These are phyloP conservation scores for Orestias chungarensis DNA, from an alignment of 2,797 vertebrate genomes.

Conservation along the genomic window DNA sequence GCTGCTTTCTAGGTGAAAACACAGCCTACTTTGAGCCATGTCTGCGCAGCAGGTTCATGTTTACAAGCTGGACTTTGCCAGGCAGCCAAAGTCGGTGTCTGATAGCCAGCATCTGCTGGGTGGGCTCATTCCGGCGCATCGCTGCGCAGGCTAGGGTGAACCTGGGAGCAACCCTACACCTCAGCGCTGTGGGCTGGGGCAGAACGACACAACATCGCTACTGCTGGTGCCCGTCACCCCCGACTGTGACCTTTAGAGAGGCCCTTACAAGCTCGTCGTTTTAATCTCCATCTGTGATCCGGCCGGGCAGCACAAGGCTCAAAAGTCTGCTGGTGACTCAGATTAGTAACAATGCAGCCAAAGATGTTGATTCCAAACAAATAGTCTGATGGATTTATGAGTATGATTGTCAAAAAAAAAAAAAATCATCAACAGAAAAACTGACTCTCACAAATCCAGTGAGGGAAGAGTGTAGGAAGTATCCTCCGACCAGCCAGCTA, in stretches of 20 bases:
- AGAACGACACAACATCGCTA: slow-evolving; percentile 41
- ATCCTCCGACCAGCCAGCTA: too few relatives aligned
- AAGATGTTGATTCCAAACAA: slow-evolving; percentile 29
- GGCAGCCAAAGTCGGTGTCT: slow-evolving; percentile 49
- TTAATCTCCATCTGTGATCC: slow-evolving; percentile 57
- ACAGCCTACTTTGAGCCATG: slow-evolving; percentile 7
- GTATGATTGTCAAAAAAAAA: slow-evolving; percentile 10
- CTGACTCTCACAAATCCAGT: not conserved
- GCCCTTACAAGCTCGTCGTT: slow-evolving; percentile 40
- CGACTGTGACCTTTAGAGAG: slow-evolving; percentile 26
- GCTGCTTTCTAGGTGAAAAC: slow-evolving; percentile 38
- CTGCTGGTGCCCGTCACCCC: slow-evolving; percentile 32
- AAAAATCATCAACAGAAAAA: slow-evolving; percentile 10
- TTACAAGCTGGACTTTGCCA: slow-evolving; percentile 14
- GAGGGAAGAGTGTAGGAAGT: not conserved
- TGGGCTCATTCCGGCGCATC: slow-evolving; percentile 57
- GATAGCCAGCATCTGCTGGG: slow-evolving; percentile 64
- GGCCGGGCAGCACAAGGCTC: slow-evolving; percentile 34
- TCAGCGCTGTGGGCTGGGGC: slow-evolving; percentile 26
- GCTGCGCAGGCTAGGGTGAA: slow-evolving; percentile 14
- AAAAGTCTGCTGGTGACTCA: slow-evolving; percentile 18
- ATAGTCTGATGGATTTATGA: slow-evolving; percentile 9
- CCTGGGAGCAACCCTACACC: slow-evolving; percentile 59
- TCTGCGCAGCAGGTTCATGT: slow-evolving; percentile 29
- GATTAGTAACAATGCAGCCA: slow-evolving; percentile 44